Conservation (phyloP, 2,797 vertebrate species). For the Pantherophis alleghaniensis region DNA sequence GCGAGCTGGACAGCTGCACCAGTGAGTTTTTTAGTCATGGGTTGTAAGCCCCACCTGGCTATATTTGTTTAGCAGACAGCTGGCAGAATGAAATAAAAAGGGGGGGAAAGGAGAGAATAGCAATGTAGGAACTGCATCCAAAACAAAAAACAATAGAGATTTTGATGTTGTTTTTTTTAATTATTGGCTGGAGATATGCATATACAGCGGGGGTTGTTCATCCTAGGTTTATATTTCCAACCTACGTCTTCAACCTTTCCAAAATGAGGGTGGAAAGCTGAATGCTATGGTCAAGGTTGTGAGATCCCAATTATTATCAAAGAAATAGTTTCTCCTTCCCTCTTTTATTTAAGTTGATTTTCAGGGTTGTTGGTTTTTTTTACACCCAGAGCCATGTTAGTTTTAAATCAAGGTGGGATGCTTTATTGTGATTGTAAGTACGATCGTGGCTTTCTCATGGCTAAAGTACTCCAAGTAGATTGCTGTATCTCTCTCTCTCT, state of each 20-base stretch:
- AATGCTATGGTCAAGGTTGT: background rate
- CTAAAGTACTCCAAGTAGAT: conserved; percentile 79
- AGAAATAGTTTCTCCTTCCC: conserved; percentile 33
- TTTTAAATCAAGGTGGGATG: conserved; percentile 75
- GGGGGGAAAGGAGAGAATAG: conserved; percentile 56
- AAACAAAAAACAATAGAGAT: conserved; percentile 70
- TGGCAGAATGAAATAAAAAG: conserved; percentile 82
- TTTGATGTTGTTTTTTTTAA: conserved; percentile 41
- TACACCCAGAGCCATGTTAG: conserved; percentile 68
- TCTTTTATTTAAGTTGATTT: conserved; percentile 62
- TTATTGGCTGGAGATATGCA: conserved; percentile 52
- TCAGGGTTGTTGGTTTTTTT: conserved; percentile 63
- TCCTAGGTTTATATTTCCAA: conserved; percentile 10
- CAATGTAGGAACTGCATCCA: conserved; percentile 75
- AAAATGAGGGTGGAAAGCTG: conserved; percentile 6
- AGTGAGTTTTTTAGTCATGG: conserved; percentile 83
- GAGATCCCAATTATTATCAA: conserved; percentile 36
- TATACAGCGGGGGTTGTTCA: conserved; percentile 15
- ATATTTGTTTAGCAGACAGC: conserved; percentile 86
- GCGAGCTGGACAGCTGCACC: conserved; percentile 84
- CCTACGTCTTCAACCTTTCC: background rate
- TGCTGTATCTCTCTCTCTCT: conserved; percentile 42
- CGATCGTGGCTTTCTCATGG: conserved; percentile 71
- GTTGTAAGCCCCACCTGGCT: conserved; percentile 85
- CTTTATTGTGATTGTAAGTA: conserved; percentile 43